These are phyloP conservation scores for Lutjanus argentimaculatus DNA, from an alignment of 2,797 vertebrate genomes.

Conservation along the genomic window DNA sequence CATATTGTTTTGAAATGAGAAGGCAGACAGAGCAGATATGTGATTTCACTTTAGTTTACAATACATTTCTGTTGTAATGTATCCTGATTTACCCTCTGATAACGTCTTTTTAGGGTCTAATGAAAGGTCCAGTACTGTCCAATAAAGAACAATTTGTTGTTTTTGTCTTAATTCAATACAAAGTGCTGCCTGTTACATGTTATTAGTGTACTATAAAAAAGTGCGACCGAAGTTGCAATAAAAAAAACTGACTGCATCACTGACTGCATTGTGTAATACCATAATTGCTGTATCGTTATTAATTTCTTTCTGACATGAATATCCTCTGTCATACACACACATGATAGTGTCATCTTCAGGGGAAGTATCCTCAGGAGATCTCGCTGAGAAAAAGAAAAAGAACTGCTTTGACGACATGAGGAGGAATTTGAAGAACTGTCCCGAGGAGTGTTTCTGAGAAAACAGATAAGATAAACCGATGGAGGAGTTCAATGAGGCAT, in stretches of 20 bases:
- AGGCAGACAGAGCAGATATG: no score
- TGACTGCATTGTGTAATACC: slow-evolving; percentile 22
- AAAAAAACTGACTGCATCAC: slow-evolving; percentile 8
- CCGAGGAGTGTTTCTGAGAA: slow-evolving; percentile 83
- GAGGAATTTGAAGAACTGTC: slow-evolving; percentile 82
- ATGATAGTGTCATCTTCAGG: slow-evolving; percentile 45
- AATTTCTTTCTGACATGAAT: slow-evolving; percentile 52
- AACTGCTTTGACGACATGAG: slow-evolving; percentile 73
- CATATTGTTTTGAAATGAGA: no score
- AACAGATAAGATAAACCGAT: slow-evolving; percentile 82
- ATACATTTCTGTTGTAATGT: no score
- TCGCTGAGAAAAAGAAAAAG: slow-evolving; percentile 37
- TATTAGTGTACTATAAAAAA: no score
- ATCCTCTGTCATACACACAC: slow-evolving; percentile 50
- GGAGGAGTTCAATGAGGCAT: slow-evolving; percentile 81
- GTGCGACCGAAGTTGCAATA: no score
- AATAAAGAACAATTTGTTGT: no score
- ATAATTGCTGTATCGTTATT: slow-evolving; percentile 37
- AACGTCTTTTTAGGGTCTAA: no score
- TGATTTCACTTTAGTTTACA: no score
- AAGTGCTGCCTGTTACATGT: no score
- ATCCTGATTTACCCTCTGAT: no score
- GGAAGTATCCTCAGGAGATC: slow-evolving; percentile 60
- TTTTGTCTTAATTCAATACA: no score
- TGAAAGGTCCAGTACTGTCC: no score